Evolutionary conservation across 2,113 vertebrate genomes (phyloP), one percentile per base, ranked within the genome.

Genomic region (Xiphias gladius): DNA sequence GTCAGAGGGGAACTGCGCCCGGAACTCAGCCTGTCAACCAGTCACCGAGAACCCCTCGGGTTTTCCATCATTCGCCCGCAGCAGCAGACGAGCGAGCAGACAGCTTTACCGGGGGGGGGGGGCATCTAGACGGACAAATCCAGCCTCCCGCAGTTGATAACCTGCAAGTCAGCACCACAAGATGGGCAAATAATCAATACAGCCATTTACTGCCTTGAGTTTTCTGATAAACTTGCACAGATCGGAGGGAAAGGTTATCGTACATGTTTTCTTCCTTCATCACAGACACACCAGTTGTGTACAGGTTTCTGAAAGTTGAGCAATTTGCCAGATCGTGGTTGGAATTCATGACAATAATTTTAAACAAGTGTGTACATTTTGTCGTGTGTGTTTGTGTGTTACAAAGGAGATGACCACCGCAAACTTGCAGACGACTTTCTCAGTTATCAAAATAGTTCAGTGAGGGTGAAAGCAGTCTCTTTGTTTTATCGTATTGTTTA

Each of bases 161-260:
- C 59, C 24, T n/a, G n/a, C n/a, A 17, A 50, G 35, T 58, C 26
- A 14, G 12, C 32, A 12, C 50, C 7, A 12, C 32, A 17, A 8
- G 11, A 30, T 1, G 20, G 16, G 54, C 61, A 68, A 24, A 28
- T 62, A 20, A 73, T 86, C 79, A 41, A 76, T 71, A 76, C 59
- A 30, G 46, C n/a, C n/a, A 6, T 73, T 22, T 50, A 26, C 28
- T 52, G 32, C 8, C 20, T 64, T 57, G 7, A 26, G 11, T 37
- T 58, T 43, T 22, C 20, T 58, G 14, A 41, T 52, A 7, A 19
- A 74, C n/a, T 1, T 41, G 19, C 19, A 62, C n/a, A 52, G 7
- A 52, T 22, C 17, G 0, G 12, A 5, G 5, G 5, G 1, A 14
- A 61, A 43, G 6, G 16, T 2, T 30, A 43, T 52, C 9, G 1